phyloP scores from a whole-genome alignment of 2,888 invertebrate species.

The Campoplex nolae region DNA sequence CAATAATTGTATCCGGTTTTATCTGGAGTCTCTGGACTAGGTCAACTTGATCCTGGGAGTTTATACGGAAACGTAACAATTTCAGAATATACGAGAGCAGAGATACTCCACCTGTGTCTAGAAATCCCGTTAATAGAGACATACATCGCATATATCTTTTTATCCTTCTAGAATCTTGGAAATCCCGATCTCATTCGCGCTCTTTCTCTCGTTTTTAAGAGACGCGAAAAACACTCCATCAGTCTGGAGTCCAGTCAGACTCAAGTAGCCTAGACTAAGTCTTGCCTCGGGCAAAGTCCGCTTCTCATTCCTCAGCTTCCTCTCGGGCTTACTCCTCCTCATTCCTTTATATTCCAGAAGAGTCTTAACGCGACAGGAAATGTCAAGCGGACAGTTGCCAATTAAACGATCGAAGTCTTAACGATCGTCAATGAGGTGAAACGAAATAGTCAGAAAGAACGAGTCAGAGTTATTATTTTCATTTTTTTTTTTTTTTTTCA shows the following conservation, averaged over 20 bases:
- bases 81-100: slow-evolving; percentile 6
- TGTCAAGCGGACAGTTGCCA: slow-evolving; percentile 61
- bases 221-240: slow-evolving; percentile 9
- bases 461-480: not conserved
- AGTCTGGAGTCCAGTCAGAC: slow-evolving; percentile 37
- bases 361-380: slow-evolving; percentile 59
- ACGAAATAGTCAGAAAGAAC: slow-evolving; percentile 24
- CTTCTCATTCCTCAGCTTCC: slow-evolving; percentile 41
- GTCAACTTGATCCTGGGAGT: slow-evolving; percentile 51
- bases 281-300: slow-evolving; percentile 60
- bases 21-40: slow-evolving; percentile 37
- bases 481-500: not conserved
- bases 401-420: slow-evolving; percentile 61
- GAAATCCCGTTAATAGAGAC: slow-evolving; percentile 27
- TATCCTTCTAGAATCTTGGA: slow-evolving; percentile 45
- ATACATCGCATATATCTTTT: slow-evolving; percentile 1
- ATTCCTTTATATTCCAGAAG: slow-evolving; percentile 27
- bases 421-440: slow-evolving; percentile 54
- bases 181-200: slow-evolving; percentile 43
- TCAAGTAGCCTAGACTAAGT: slow-evolving; percentile 44
- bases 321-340: slow-evolving; percentile 20
- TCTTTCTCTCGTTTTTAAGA: slow-evolving; percentile 22
- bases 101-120: slow-evolving; percentile 18
- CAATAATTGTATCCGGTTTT: slow-evolving; percentile 53
- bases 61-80: slow-evolving; percentile 50